A percentile compares a stretch with the other conserved stretches of the same genome.
Conservation (phyloP, 92 coral and sea anemone genomes). For the Palythoa grandiflora region DNA sequence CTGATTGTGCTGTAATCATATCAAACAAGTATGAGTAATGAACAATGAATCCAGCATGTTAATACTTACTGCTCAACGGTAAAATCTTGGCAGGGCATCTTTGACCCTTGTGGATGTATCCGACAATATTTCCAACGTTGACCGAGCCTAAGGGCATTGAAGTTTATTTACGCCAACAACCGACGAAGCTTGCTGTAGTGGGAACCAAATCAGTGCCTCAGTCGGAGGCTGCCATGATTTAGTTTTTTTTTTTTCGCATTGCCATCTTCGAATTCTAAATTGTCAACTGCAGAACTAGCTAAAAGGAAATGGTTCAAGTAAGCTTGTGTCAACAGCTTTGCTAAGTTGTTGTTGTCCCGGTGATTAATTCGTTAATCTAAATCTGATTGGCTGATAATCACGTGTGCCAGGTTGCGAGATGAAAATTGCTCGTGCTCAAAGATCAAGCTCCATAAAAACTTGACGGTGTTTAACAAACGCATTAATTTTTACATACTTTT, state of each 20-base stretch:
- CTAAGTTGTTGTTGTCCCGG: neutral
- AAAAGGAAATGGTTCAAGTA: neutral
- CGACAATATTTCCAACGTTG: neutral
- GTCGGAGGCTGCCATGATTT: neutral
- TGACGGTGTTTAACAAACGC: neutral
- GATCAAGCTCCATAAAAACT: too few relatives aligned
- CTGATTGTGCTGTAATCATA: neutral
- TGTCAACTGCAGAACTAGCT: neutral
- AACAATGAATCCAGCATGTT: neutral
- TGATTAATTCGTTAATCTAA: neutral
- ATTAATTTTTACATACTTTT: neutral
- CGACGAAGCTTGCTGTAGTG: neutral
- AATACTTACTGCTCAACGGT: neutral
- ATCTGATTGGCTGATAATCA: constrained; percentile 2
- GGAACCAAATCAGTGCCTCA: constrained; percentile 10
- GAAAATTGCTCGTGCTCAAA: neutral
- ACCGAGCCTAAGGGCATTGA: neutral
- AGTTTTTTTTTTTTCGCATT: too few relatives aligned
- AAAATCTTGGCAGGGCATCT: constrained; percentile 5
- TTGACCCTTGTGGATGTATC: neutral
- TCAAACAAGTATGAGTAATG: constrained; percentile 1
- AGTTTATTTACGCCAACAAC: neutral
- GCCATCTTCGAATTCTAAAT: neutral
- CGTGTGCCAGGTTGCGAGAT: neutral
- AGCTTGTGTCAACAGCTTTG: neutral